Percentiles rank a stretch among this genome's conserved stretches.
These are phyloP conservation scores for Embidobia sp. DNA, from an alignment of 2,888 invertebrate species.

Conservation along the genomic window DNA sequence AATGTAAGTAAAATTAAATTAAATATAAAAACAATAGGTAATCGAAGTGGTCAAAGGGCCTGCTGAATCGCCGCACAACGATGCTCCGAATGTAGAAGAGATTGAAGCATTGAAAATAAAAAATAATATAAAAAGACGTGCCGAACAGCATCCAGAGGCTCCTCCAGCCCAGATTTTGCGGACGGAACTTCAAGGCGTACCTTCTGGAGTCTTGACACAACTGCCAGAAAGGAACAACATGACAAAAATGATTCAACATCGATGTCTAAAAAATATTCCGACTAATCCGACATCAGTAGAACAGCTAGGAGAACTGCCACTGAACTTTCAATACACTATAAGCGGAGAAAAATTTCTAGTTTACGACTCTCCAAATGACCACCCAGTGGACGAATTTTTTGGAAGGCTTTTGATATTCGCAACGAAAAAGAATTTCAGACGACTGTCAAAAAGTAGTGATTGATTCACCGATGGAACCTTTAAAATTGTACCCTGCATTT, in stretches of 20 bases:
- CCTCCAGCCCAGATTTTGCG: not conserved
- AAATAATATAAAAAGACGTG: too few relatives aligned
- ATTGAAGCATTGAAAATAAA: too few relatives aligned
- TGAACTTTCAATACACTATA: not conserved
- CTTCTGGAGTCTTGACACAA: not conserved
- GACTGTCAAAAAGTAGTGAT: not conserved
- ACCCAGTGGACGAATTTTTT: not conserved
- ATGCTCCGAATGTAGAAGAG: too few relatives aligned
- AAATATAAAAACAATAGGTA: too few relatives aligned
- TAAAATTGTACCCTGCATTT: not conserved
- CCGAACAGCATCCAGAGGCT: too few relatives aligned
- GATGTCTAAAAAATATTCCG: not conserved
- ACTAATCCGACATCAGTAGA: not conserved
- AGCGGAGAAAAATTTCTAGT: not conserved
- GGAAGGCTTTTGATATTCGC: not conserved
- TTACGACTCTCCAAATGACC: not conserved
- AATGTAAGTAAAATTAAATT: too few relatives aligned
- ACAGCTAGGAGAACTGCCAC: not conserved
- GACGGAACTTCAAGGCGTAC: not conserved
- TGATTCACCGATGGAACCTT: not conserved
- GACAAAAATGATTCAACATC: not conserved
- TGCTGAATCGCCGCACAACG: too few relatives aligned
- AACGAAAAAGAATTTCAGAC: not conserved
- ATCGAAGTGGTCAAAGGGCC: too few relatives aligned
- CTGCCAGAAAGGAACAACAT: not conserved